Conservation (phyloP, 1,140 invertebrate genomes). For the Sminthurides bifidus region DNA sequence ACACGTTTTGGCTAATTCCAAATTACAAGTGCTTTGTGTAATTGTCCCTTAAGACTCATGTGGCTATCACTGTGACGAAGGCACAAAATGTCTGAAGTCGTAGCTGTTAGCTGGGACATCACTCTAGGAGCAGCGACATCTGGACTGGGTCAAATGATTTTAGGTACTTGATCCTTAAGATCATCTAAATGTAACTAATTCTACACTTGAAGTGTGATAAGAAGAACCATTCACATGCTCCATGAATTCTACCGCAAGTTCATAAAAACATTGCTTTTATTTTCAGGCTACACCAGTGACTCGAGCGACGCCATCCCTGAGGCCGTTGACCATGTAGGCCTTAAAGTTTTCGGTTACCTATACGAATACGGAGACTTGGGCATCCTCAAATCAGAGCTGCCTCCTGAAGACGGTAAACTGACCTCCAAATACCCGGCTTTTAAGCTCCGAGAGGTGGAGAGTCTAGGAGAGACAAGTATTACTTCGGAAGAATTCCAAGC, state of each 20-base stretch:
- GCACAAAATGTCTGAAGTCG: too few species aligned
- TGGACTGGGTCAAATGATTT: constrained; percentile 11
- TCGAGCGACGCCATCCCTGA: constrained; percentile 17
- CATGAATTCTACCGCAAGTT: neutral
- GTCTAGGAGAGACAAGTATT: constrained; percentile 11
- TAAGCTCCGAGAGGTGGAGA: constrained; percentile 16
- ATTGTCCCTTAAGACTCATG: too few species aligned
- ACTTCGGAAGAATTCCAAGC: constrained; percentile 23
- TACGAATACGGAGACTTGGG: constrained; percentile 30
- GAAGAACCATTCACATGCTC: neutral
- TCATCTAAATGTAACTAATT: neutral
- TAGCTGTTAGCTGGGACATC: constrained; percentile 27
- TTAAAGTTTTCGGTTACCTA: constrained; percentile 22
- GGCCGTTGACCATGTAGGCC: constrained; percentile 25
- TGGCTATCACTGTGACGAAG: too few species aligned
- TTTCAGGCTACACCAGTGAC: constrained; percentile 16
- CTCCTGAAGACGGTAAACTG: neutral
- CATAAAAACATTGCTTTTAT: neutral
- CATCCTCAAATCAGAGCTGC: constrained; percentile 12
- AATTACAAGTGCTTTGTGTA: too few species aligned
- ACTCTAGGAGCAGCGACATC: constrained; percentile 20
- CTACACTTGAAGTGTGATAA: neutral
- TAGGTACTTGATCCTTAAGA: constrained; percentile 8
- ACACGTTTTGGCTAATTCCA: too few species aligned
- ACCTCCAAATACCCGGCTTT: constrained; percentile 28